Evolutionary conservation across 2,113 vertebrate genomes (phyloP).

Genomic region (Martes martes): DNA sequence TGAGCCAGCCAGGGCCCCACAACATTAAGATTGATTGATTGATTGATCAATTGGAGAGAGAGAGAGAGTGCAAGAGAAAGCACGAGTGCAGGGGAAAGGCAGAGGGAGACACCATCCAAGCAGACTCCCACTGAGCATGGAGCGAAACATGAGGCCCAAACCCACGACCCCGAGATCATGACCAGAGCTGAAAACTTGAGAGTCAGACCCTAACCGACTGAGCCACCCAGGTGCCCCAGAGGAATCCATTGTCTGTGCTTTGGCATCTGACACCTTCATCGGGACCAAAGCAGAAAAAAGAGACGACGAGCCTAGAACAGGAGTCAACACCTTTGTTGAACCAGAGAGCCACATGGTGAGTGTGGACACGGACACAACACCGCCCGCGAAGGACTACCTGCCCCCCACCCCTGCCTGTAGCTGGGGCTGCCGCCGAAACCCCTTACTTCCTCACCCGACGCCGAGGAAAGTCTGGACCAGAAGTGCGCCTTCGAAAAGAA

Average conservation of each 20-base stretch:
- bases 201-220: not conserved
- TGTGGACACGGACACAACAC: fast-evolving
- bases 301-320: not conserved
- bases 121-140: no score
- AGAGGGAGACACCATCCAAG: no score
- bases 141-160: no score
- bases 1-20: not conserved
- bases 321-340: not conserved
- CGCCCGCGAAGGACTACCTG: not conserved
- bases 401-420: not conserved
- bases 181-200: no score
- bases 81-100: no score
- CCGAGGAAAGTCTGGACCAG: not conserved
- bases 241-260: not conserved
- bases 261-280: not conserved
- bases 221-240: not conserved
- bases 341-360: not conserved
- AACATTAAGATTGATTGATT: not conserved
- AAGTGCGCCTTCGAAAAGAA: not conserved
- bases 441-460: not conserved
- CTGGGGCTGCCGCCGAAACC: not conserved
- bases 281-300: not conserved
- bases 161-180: no score
- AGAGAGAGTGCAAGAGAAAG: no score
- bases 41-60: no score